phyloP scores from a whole-genome alignment of 2,888 invertebrate genomes.

The Ceratothoa steindachneri region DNA sequence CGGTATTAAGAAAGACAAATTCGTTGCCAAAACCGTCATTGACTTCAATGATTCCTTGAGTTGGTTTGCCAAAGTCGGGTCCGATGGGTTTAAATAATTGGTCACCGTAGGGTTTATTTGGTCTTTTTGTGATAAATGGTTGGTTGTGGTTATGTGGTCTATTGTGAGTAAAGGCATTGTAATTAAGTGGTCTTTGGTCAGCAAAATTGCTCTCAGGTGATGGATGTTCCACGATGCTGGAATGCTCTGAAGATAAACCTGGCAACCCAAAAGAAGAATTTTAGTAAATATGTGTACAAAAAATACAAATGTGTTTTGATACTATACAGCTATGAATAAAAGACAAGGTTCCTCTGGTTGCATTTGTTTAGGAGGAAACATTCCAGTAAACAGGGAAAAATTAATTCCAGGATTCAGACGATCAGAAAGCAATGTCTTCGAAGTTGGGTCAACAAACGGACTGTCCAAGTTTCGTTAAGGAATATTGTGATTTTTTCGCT shows the following conservation, averaged over 20 bases:
- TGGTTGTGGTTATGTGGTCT: background rate
- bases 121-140: background rate
- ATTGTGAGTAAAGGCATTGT: background rate
- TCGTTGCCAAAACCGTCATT: background rate
- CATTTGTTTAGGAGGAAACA: too few relatives aligned
- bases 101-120: background rate
- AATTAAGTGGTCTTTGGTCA: background rate
- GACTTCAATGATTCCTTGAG: background rate
- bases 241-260: background rate
- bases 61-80: slow-evolving; percentile 1
- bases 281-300: background rate
- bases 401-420: too few relatives aligned
- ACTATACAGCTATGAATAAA: too few relatives aligned
- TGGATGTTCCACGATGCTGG: background rate
- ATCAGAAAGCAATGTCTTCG: too few relatives aligned
- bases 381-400: too few relatives aligned
- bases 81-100: background rate
- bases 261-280: background rate
- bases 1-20: background rate
- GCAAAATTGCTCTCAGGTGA: background rate
- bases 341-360: too few relatives aligned
- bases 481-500: too few relatives aligned
- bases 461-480: too few relatives aligned
- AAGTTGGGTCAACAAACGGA: too few relatives aligned
- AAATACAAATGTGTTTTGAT: background rate